A percentile compares a stretch with the other conserved stretches of the same genome.
Conservation (phyloP, 30 jellyfish, hydroid and myxozoan genomes). For the Mastigias papua region DNA sequence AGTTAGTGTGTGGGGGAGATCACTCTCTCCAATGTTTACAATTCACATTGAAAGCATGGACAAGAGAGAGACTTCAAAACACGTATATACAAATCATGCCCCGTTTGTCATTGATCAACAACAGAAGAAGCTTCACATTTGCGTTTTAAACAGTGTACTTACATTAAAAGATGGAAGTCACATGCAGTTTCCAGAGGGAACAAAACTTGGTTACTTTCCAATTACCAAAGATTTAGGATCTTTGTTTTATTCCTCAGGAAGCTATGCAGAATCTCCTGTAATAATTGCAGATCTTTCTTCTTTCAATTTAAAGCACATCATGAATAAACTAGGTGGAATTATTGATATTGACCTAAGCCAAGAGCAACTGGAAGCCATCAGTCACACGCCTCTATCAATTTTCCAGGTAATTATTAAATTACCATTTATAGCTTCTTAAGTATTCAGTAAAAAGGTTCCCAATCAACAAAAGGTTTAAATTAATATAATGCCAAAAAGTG, state of each 20-base stretch:
- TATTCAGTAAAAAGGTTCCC: neutral
- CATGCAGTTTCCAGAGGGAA: constrained; percentile 3
- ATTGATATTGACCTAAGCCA: neutral
- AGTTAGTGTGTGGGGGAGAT: constrained; percentile 48
- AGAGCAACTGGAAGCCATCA: constrained; percentile 14
- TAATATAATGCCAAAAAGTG: no score
- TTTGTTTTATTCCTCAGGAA: neutral
- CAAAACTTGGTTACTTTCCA: constrained; percentile 35
- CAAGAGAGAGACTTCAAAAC: neutral
- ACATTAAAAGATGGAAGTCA: constrained; percentile 25
- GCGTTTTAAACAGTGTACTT: constrained; percentile 32
- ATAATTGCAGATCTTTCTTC: neutral
- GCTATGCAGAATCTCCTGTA: neutral
- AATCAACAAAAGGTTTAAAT: no score
- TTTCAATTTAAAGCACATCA: neutral
- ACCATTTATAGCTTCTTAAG: neutral
- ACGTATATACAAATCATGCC: constrained; percentile 13
- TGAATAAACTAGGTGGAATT: constrained; percentile 16
- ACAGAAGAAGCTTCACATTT: constrained; percentile 23
- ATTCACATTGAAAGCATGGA: neutral
- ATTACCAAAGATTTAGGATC: neutral
- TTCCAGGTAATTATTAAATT: constrained; percentile 20
- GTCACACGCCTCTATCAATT: neutral
- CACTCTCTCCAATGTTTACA: constrained; percentile 16
- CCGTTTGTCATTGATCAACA: constrained; percentile 25